Evolutionary conservation across 2,888 invertebrate genomes (phyloP).

Genomic region (Aspidapion aeneum): DNA sequence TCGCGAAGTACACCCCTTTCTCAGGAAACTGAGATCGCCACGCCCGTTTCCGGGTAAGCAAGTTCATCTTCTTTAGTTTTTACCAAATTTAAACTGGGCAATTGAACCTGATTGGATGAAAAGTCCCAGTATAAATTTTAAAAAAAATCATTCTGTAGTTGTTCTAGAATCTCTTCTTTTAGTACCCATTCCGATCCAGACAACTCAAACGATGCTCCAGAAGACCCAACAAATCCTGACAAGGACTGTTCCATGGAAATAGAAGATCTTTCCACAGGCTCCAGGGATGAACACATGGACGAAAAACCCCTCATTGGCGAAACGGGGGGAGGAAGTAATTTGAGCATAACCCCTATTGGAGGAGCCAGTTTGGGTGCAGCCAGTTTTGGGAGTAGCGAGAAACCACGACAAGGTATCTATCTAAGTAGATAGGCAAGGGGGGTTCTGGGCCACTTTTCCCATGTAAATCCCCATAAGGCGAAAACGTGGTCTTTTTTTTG

Average conservation of each 20-base stretch:
- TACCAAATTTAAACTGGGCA: not conserved
- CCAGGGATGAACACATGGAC: constrained; percentile 41
- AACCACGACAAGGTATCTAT: no score
- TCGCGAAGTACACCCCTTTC: constrained; percentile 55
- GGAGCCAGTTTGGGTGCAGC: not conserved
- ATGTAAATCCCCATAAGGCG: no score
- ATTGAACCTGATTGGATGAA: no score
- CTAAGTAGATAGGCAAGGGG: no score
- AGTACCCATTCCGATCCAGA: constrained; percentile 61
- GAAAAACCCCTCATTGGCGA: not conserved
- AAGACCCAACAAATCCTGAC: constrained; percentile 52
- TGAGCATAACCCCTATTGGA: not conserved
- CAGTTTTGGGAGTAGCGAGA: not conserved
- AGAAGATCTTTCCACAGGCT: constrained; percentile 46
- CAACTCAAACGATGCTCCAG: constrained; percentile 59
- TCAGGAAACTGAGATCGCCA: constrained; percentile 50
- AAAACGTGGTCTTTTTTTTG: no score
- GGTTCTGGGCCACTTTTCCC: no score
- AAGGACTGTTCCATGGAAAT: constrained; percentile 48
- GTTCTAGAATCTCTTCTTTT: constrained; percentile 7
- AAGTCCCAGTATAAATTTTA: no score
- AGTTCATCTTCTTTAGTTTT: not conserved
- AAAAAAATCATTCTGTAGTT: no score
- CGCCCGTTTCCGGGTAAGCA: constrained; percentile 52
- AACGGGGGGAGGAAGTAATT: not conserved